These are phyloP conservation scores for Lepus timidus DNA, from an alignment of 2,113 vertebrate species.

Conservation along the genomic window DNA sequence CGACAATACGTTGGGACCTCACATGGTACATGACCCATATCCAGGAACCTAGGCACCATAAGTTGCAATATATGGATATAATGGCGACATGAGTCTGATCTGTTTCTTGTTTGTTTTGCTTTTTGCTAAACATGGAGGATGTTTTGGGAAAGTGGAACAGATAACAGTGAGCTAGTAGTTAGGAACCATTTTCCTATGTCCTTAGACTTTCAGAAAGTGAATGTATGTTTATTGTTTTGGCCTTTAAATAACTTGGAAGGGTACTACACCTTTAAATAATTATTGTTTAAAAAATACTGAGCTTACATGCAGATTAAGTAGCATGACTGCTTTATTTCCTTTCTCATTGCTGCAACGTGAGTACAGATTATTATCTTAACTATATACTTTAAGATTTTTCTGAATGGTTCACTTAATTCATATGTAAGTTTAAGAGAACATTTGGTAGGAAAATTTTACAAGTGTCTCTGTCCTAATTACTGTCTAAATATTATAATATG, in stretches of 20 bases:
- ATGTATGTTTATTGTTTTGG: neutral
- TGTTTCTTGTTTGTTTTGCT: neutral
- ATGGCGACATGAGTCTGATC: neutral
- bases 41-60: neutral
- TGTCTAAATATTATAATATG: constrained; percentile 49
- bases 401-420: constrained; percentile 9
- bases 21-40: neutral
- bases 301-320: neutral
- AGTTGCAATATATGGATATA: neutral
- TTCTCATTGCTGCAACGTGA: neutral
- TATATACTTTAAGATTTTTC: constrained; percentile 41
- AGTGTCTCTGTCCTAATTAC: constrained; percentile 32
- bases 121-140: neutral
- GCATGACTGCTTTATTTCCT: neutral
- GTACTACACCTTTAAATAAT: neutral
- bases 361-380: neutral
- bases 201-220: neutral
- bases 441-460: constrained; percentile 24
- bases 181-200: neutral
- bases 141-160: neutral
- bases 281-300: neutral
- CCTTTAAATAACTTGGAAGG: constrained; percentile 14
- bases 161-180: neutral
- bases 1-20: neutral
- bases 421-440: constrained; percentile 53